Evolutionary conservation across 2,888 invertebrate genomes (phyloP).

Genomic region (Apodemia duryi): DNA sequence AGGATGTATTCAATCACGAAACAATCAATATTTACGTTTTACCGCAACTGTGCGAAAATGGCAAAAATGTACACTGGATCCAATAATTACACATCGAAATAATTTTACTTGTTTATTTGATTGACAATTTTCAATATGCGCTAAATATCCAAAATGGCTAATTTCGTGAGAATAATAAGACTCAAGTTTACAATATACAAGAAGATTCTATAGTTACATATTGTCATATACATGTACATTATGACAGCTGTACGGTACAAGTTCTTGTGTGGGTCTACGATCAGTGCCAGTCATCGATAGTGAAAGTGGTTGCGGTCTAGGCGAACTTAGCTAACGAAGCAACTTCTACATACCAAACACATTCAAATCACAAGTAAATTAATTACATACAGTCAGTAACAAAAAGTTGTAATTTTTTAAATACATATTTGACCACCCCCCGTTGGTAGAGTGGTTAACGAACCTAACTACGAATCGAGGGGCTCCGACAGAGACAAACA

Average conservation of each 20-base stretch:
- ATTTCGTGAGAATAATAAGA: not conserved
- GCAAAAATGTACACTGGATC: not conserved
- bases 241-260: slow-evolving; percentile 15
- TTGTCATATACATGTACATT: slow-evolving; percentile 2
- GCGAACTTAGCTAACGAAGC: slow-evolving; percentile 41
- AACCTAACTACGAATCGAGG: too few species aligned
- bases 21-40: slow-evolving; percentile 7
- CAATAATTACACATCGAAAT: not conserved
- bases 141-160: too few species aligned
- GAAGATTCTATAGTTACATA: not conserved
- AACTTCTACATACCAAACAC: not conserved
- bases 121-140: not conserved
- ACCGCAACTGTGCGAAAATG: not conserved
- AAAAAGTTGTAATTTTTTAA: not conserved
- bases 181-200: not conserved
- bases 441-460: too few species aligned
- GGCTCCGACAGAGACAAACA: too few species aligned
- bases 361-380: not conserved
- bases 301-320: slow-evolving; percentile 62
- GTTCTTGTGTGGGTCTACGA: slow-evolving; percentile 20
- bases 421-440: too few species aligned
- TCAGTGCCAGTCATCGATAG: slow-evolving; percentile 53
- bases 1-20: not conserved
- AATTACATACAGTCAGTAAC: not conserved
- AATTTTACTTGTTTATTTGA: not conserved